Evolutionary conservation across 1,140 invertebrate species (phyloP).

Genomic region (Formica selysi): DNA sequence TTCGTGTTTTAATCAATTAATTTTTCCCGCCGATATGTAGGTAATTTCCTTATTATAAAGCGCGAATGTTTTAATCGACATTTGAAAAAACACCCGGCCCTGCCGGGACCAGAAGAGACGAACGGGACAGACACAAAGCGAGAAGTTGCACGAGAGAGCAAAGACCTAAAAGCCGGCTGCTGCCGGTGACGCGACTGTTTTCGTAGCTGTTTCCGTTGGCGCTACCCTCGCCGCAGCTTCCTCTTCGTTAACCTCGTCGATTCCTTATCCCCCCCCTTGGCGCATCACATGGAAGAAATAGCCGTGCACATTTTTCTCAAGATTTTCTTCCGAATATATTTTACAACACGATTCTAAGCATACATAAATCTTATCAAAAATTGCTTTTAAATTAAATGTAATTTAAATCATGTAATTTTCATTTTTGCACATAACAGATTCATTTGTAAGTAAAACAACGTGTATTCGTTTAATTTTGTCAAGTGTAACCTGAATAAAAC

Average conservation of each 20-base stretch:
- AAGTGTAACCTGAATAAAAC: background rate
- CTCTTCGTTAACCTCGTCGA: slow-evolving; percentile 64
- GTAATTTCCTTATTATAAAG: slow-evolving; percentile 21
- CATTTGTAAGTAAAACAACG: background rate
- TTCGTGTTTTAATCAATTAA: background rate
- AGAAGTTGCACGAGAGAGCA: slow-evolving; percentile 51
- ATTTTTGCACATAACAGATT: background rate
- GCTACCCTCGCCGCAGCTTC: slow-evolving; percentile 51
- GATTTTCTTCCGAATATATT: background rate
- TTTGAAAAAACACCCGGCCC: slow-evolving; percentile 53
- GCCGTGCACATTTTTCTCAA: slow-evolving; percentile 37
- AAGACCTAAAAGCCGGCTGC: slow-evolving; percentile 73
- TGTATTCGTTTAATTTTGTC: background rate
- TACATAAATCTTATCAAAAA: background rate
- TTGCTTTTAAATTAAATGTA: background rate
- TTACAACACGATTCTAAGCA: background rate
- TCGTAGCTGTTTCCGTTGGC: slow-evolving; percentile 63
- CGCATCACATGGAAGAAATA: slow-evolving; percentile 59
- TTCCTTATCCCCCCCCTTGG: slow-evolving; percentile 67
- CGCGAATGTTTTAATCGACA: slow-evolving; percentile 39
- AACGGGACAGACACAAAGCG: slow-evolving; percentile 52
- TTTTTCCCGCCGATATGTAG: background rate
- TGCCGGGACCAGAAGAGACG: slow-evolving; percentile 39
- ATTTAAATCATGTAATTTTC: background rate
- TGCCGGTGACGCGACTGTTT: slow-evolving; percentile 62